These are phyloP conservation scores for Periophthalmodon schlosseri DNA, from an alignment of 2,113 vertebrate genomes.

Conservation along the genomic window DNA sequence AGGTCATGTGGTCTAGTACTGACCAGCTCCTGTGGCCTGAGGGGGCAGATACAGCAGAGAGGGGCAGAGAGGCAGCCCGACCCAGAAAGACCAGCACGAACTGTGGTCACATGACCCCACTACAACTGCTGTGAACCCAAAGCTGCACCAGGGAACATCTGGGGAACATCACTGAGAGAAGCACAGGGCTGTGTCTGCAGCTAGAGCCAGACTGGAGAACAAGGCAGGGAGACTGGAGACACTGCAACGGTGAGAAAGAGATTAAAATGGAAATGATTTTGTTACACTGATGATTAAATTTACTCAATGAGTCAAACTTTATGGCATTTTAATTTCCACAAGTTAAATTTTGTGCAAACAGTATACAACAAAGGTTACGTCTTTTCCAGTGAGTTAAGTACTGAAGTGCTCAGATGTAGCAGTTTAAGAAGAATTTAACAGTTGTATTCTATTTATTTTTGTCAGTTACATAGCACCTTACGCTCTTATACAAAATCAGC, in stretches of 20 bases:
- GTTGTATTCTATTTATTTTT: too few relatives aligned
- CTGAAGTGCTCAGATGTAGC: too few relatives aligned
- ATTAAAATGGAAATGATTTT: neutral
- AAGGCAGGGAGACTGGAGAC: neutral
- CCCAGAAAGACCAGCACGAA: conserved; percentile 67
- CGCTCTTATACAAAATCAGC: too few relatives aligned
- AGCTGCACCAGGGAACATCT: conserved; percentile 54
- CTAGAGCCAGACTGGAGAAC: conserved; percentile 4
- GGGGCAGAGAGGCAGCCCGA: conserved; percentile 37
- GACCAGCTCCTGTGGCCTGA: conserved; percentile 54
- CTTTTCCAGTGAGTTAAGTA: too few relatives aligned
- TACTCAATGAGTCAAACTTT: too few relatives aligned
- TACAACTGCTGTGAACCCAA: conserved; percentile 15
- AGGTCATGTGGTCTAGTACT: conserved; percentile 47
- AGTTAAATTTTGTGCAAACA: too few relatives aligned
- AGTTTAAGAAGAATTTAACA: too few relatives aligned
- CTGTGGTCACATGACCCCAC: conserved; percentile 41
- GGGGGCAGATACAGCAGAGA: conserved; percentile 52
- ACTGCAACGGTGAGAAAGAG: neutral
- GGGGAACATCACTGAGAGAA: conserved; percentile 27
- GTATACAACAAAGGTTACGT: too few relatives aligned
- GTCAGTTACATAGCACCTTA: too few relatives aligned
- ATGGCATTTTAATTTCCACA: too few relatives aligned
- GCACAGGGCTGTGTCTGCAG: neutral
- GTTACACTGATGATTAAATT: too few relatives aligned